phyloP scores from a whole-genome alignment of 2,888 invertebrate species.

The Drosophila quasianomalipes region DNA sequence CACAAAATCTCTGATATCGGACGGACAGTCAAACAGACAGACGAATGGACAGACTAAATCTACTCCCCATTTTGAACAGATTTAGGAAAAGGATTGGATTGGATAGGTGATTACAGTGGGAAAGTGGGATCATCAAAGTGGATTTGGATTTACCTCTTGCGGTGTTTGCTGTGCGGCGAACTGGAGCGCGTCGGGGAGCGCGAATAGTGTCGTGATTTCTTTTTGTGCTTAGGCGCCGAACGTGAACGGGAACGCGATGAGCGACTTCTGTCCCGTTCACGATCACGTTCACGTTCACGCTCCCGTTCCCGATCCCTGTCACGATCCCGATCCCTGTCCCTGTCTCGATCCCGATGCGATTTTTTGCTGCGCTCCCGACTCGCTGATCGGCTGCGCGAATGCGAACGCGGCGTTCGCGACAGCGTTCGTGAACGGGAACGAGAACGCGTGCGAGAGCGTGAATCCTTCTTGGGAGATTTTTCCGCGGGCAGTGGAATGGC shows the following conservation, averaged over 20 bases:
- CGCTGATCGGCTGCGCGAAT: slow-evolving; percentile 71
- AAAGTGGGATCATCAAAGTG: background rate
- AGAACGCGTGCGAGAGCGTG: slow-evolving; percentile 80
- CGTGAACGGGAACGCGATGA: slow-evolving; percentile 80
- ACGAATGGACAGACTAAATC: background rate
- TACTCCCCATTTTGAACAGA: background rate
- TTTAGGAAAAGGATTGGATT: background rate
- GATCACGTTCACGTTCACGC: slow-evolving; percentile 36
- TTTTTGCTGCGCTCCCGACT: slow-evolving; percentile 79
- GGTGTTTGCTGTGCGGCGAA: slow-evolving; percentile 84
- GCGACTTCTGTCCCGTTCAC: slow-evolving; percentile 61
- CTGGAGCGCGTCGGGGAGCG: slow-evolving; percentile 84
- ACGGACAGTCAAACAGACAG: background rate
- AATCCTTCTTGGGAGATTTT: slow-evolving; percentile 82
- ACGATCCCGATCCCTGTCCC: slow-evolving; percentile 44
- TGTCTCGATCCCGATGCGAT: slow-evolving; percentile 61
- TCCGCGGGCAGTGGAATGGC: slow-evolving; percentile 81
- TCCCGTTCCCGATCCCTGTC: slow-evolving; percentile 51
- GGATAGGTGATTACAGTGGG: background rate
- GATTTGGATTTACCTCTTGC: slow-evolving; percentile 79
- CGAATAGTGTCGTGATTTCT: slow-evolving; percentile 85
- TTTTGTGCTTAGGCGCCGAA: slow-evolving; percentile 82
- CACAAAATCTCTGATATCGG: background rate
- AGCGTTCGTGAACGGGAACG: slow-evolving; percentile 77
- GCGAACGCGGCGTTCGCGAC: slow-evolving; percentile 82